These are phyloP conservation scores for Euplagia quadripunctaria DNA, from an alignment of 2,888 invertebrate species.

Conservation along the genomic window DNA sequence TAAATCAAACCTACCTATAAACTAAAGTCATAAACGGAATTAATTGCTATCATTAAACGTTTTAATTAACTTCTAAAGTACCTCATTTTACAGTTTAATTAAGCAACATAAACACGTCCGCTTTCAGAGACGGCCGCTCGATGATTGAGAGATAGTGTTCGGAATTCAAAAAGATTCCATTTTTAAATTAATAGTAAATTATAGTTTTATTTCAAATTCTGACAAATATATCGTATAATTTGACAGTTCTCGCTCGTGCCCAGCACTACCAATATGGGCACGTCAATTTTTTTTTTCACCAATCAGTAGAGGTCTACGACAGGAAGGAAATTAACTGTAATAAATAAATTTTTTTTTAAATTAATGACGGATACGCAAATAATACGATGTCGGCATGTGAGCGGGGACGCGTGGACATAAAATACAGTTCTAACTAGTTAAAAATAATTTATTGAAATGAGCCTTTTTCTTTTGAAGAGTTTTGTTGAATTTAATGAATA, in stretches of 20 bases:
- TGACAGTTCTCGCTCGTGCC: background rate
- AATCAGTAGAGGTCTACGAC: background rate
- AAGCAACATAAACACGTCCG: constrained; percentile 28
- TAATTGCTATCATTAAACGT: constrained; percentile 11
- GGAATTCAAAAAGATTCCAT: constrained; percentile 31
- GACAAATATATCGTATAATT: background rate
- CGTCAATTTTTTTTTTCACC: background rate
- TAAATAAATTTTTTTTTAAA: background rate
- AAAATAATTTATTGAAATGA: constrained; percentile 1
- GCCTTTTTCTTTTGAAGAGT: background rate
- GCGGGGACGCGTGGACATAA: background rate
- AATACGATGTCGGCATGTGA: background rate
- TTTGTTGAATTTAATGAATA: background rate
- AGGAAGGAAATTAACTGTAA: background rate
- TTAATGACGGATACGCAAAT: background rate
- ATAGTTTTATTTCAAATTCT: background rate
- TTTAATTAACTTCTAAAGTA: constrained; percentile 29
- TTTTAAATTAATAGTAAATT: no score
- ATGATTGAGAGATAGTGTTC: constrained; percentile 38
- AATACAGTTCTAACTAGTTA: background rate
- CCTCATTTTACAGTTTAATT: constrained; percentile 25
- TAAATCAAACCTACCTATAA: background rate
- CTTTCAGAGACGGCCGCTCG: constrained; percentile 12
- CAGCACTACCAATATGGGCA: background rate
- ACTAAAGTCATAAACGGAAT: background rate